These are phyloP conservation scores for Melanostoma scalare DNA, from an alignment of 2,888 invertebrate species.

Conservation along the genomic window DNA sequence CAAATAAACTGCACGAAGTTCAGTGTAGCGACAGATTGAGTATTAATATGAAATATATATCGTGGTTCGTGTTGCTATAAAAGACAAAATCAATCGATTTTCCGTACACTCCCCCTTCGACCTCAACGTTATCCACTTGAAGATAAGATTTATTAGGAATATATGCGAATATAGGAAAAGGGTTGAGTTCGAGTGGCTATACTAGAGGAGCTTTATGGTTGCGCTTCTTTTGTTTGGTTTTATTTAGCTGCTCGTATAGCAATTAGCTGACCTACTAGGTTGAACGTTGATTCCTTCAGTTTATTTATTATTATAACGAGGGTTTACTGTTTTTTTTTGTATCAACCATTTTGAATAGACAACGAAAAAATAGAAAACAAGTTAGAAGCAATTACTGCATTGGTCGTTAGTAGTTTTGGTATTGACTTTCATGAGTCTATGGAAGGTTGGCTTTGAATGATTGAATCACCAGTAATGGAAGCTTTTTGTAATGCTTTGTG, in stretches of 20 bases:
- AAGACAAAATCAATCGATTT: slow-evolving; percentile 13
- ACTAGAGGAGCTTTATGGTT: slow-evolving; percentile 19
- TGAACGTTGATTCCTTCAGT: neutral
- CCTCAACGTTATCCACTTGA: neutral
- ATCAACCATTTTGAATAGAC: neutral
- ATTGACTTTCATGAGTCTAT: slow-evolving; percentile 20
- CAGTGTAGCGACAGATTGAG: slow-evolving; percentile 15
- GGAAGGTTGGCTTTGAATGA: slow-evolving; percentile 9
- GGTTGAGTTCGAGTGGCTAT: slow-evolving; percentile 2
- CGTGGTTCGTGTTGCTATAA: neutral
- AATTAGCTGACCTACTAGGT: slow-evolving; percentile 11
- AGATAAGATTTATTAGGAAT: slow-evolving; percentile 27
- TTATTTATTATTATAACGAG: neutral
- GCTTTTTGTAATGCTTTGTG: too few species aligned
- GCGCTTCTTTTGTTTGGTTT: slow-evolving; percentile 21
- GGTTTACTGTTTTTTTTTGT: neutral
- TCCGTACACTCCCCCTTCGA: neutral
- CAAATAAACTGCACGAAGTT: neutral
- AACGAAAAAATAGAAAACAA: slow-evolving; percentile 5
- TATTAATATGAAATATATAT: slow-evolving; percentile 8
- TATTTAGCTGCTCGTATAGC: slow-evolving; percentile 24
- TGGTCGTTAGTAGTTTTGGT: slow-evolving; percentile 7
- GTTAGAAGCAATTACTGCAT: slow-evolving; percentile 11
- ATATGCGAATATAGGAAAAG: slow-evolving; percentile 23
- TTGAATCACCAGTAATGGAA: too few species aligned